Evolutionary conservation across 1,140 invertebrate genomes (phyloP).

Genomic region (Diabrotica undecimpunctata): DNA sequence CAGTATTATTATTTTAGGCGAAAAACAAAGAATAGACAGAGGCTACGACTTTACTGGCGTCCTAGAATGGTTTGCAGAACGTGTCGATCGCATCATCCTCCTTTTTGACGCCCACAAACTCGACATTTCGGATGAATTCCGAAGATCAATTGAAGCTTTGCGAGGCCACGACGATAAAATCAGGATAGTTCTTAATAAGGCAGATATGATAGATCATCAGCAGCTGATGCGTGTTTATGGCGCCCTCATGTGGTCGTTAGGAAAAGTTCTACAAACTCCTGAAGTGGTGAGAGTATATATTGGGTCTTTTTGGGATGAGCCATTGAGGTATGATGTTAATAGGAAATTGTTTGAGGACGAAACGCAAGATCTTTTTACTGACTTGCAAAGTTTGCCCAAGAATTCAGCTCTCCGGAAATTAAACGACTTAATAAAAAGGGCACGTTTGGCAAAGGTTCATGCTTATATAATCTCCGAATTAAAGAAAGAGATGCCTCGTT

Average conservation of each 20-base stretch:
- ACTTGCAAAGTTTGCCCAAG: conserved; percentile 68
- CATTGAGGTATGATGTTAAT: conserved; percentile 59
- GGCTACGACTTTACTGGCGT: conserved; percentile 76
- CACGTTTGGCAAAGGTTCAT: conserved; percentile 75
- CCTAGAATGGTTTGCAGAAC: conserved; percentile 72
- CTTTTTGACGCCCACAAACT: conserved; percentile 75
- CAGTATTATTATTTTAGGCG: conserved; percentile 48
- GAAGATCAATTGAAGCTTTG: conserved; percentile 61
- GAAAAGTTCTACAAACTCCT: conserved; percentile 69
- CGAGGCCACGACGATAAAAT: conserved; percentile 68
- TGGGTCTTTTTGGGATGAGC: conserved; percentile 78
- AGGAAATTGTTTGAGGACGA: conserved; percentile 69
- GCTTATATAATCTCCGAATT: conserved; percentile 81
- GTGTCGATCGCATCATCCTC: conserved; percentile 69
- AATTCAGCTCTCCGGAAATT: conserved; percentile 75
- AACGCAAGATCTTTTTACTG: conserved; percentile 71
- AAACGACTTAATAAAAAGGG: conserved; percentile 78
- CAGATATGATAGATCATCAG: conserved; percentile 72
- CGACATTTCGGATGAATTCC: conserved; percentile 73
- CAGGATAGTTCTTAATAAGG: conserved; percentile 71
- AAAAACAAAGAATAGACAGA: conserved; percentile 71
- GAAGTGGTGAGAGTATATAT: conserved; percentile 78
- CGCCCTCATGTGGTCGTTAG: conserved; percentile 78
- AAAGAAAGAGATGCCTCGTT: conserved; percentile 54
- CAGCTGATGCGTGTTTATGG: conserved; percentile 74